Base-by-base conservation (phyloP, 2,113 vertebrate species). In the Vulpes lagopus region DNA sequence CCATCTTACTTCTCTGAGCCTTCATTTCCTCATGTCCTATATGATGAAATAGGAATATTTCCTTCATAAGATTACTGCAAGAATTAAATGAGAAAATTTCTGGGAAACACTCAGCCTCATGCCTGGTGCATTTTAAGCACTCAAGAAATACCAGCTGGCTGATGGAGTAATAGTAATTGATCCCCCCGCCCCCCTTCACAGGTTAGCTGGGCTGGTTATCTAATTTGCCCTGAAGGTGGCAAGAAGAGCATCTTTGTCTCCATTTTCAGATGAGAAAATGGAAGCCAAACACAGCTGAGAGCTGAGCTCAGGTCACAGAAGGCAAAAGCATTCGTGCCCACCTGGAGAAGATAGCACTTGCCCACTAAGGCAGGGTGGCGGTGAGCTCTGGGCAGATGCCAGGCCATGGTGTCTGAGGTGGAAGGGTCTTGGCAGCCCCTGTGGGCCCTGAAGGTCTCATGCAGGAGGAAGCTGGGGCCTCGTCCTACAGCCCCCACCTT, bases 231-330 rank as follows among this genome's bases (percentile, higher is more conserved):
- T 30, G 38, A 85, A 64, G 64, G 57, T 80, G 32, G 43, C 27
- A 59, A 65, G 65, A 67, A 82, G 22, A 57, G 35, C 14, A 22
- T 25, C 69, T n/a, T 71, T 82, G 84, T 62, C 43, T 95, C 78
- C 11, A 23, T 83, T 94, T 96, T 57, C 62, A 81, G 83, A 51
- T 87, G 87, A 86, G 92, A 85, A 95, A 73, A 80, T 32, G 81
- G 55, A 94, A 80, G 73, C 92, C 53, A 88, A 55, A 64, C 14
- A 27, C 73, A 92, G 23, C 73, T 89, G 79, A 89, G 87, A 78
- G 30, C 69, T 55, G 93, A 78, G 71, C 59, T 51, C 59, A 15
- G 20, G 35, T 90, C 51, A 62, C n/a, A 4, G 35, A 76, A 94
- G 89, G 76, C 53, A 38, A 43, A 84, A 86, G 83, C 3, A 1